Conservation (phyloP, 2,113 vertebrate genomes). For the Panurus biarmicus region DNA sequence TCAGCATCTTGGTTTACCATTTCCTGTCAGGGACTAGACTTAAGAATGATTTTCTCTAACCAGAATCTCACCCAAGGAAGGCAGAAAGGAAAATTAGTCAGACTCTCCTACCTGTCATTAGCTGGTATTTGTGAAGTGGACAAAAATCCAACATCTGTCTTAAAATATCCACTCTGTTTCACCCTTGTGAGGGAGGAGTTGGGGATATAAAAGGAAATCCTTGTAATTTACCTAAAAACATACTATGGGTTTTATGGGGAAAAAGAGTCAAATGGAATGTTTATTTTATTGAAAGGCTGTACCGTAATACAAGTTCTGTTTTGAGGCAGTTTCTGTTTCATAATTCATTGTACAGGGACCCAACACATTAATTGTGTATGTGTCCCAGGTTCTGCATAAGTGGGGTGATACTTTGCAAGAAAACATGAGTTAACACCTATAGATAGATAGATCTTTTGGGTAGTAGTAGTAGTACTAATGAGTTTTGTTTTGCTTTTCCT, state of each 20-base stretch:
- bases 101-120: not conserved
- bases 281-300: not conserved
- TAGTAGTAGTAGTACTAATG: not conserved
- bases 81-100: not conserved
- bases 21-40: not conserved
- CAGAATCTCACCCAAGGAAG: not conserved
- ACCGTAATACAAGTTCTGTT: not conserved
- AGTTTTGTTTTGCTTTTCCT: not conserved
- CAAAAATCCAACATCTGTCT: not conserved
- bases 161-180: not conserved
- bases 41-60: not conserved
- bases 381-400: not conserved
- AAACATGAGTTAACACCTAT: not conserved
- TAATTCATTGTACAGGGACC: not conserved
- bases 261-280: not conserved
- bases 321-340: not conserved
- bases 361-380: rapidly evolving
- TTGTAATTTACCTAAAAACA: not conserved
- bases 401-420: not conserved
- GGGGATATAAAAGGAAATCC: not conserved
- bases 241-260: not conserved
- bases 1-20: not conserved
- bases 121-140: not conserved
- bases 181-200: not conserved
- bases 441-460: not conserved